These are phyloP conservation scores for Leucopternis melanops DNA, from an alignment of 2,113 vertebrate species.

Conservation along the genomic window DNA sequence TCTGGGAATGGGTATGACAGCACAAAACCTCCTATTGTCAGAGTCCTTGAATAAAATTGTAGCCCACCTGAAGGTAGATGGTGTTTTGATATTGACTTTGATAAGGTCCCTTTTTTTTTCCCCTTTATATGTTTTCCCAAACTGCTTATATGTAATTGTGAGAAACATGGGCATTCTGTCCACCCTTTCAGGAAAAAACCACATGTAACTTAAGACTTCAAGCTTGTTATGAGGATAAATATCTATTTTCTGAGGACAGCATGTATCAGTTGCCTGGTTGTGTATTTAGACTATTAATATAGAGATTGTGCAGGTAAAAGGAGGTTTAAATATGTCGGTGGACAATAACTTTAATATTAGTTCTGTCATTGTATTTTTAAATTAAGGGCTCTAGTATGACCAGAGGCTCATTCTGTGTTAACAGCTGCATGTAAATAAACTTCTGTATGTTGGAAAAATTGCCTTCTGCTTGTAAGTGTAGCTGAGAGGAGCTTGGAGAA, in stretches of 20 bases:
- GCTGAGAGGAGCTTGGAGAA: not conserved
- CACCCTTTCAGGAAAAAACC: not conserved
- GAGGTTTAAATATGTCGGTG: not conserved
- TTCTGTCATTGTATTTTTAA: not conserved
- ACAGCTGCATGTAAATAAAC: not conserved
- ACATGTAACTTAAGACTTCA: not conserved
- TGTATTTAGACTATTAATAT: not conserved
- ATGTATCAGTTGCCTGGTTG: not conserved
- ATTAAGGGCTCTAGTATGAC: not conserved
- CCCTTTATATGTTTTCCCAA: not conserved
- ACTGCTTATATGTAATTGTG: not conserved
- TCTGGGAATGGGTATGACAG: not conserved
- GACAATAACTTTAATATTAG: not conserved
- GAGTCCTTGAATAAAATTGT: not conserved
- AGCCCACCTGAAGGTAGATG: not conserved
- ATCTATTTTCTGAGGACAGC: not conserved
- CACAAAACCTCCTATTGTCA: not conserved
- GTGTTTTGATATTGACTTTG: not conserved
- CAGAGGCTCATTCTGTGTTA: not conserved
- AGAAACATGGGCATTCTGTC: not conserved
- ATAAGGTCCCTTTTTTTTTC: not conserved
- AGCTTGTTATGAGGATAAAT: not conserved
- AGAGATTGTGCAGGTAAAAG: not conserved
- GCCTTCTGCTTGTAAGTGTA: not conserved
- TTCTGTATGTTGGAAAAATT: not conserved